Evolutionary conservation across 92 coral and sea anemone species (phyloP).

Genomic region (Umimayanthus chanpuru): DNA sequence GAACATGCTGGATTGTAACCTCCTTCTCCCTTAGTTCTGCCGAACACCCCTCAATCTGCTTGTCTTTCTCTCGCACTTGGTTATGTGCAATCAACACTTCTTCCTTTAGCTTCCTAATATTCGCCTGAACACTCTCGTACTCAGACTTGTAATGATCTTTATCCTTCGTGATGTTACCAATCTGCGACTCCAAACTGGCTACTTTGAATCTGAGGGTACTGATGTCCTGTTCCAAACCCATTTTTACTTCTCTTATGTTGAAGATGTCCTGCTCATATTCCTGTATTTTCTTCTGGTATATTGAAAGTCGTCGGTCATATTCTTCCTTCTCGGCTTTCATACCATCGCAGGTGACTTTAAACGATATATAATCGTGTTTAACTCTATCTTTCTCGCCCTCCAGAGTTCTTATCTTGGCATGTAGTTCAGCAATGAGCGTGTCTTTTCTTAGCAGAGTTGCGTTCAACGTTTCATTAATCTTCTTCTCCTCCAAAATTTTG

Average conservation of each 20-base stretch:
- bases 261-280: slow-evolving; percentile 64
- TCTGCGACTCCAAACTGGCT: slow-evolving; percentile 62
- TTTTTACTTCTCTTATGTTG: slow-evolving; percentile 62
- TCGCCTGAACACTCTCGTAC: slow-evolving; percentile 60
- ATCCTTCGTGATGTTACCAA: slow-evolving; percentile 61
- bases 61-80: slow-evolving; percentile 67
- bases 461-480: slow-evolving; percentile 78
- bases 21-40: slow-evolving; percentile 68
- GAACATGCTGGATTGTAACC: slow-evolving; percentile 50
- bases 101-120: slow-evolving; percentile 62
- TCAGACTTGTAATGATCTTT: slow-evolving; percentile 69
- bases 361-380: slow-evolving; percentile 59
- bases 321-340: slow-evolving; percentile 78
- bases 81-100: slow-evolving; percentile 65
- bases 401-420: slow-evolving; percentile 56
- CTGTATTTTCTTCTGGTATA: slow-evolving; percentile 68
- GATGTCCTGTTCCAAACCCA: slow-evolving; percentile 66
- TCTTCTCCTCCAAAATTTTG: slow-evolving; percentile 78
- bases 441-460: slow-evolving; percentile 74
- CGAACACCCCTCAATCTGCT: slow-evolving; percentile 46
- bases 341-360: slow-evolving; percentile 67
- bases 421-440: slow-evolving; percentile 56
- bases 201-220: slow-evolving; percentile 65
- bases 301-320: slow-evolving; percentile 60
- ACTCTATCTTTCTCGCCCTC: slow-evolving; percentile 69